Base-by-base conservation (phyloP, 2,113 vertebrate species). In the Ctenodactylus gundi region DNA sequence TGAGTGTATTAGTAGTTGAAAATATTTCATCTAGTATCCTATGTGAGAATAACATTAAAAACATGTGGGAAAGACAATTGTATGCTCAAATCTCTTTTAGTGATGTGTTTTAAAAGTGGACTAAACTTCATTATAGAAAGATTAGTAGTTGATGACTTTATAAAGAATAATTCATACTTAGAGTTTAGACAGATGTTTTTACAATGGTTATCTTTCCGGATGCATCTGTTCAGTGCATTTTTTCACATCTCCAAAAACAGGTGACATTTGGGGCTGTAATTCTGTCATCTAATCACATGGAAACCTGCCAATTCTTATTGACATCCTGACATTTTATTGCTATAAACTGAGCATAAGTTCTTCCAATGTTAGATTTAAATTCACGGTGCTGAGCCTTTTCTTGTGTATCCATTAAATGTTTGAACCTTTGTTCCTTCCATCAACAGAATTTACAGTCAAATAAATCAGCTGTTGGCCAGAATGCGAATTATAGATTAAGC, bases 221-320 rank as follows among this genome's bases (percentile, higher is more conserved):
- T 91, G 51, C 81, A 83, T 95, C 60, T 94, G 78, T 90, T 91
- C 27, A 39, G 29, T 90, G 46, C 72, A 53, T 94, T 91, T n/a
- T 94, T 53, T 93, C 77, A 94, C 67, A 91, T 93, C 94, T 94
- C 51, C 81, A 78, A 67, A 57, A 77, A 94, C 81, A 88, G n/a
- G 85, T 96, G 73, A 77, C 73, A 95, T 96, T 97, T 92, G 1
- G 41, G 58, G n/a, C 68, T 90, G 2, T 95, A 90, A 96, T 96
- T 97, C 85, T 96, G 53, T 97, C 92, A 97, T 94, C 55, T 93
- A 89, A 94, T 97, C 94, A 84, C 75, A 91, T 55, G 73, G 64
- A 97, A 88, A 89, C 55, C 55, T 86, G 62, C 68, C 85, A 94
- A 39, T 92, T 96, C 78, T 64, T 96, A 94, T 96, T 94, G 96